phyloP scores from a whole-genome alignment of 1,140 invertebrate genomes.

The Pseudomyrmex sp. region DNA sequence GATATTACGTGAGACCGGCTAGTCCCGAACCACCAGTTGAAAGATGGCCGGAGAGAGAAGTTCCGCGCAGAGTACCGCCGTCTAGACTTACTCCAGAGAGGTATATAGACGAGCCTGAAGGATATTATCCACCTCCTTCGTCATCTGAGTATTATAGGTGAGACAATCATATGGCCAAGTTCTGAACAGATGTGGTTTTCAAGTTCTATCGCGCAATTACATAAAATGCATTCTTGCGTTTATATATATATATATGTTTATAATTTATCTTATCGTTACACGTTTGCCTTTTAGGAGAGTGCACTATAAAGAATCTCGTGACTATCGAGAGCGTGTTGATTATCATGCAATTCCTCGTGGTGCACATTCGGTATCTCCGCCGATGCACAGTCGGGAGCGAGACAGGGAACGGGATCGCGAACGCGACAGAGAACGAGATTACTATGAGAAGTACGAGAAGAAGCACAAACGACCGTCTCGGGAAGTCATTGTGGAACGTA shows the following conservation, averaged over 20 bases:
- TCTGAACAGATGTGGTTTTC: not conserved
- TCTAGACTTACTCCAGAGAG: conserved; percentile 81
- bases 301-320: conserved; percentile 79
- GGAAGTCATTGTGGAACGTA: conserved; percentile 92
- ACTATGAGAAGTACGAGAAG: conserved; percentile 85
- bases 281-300: conserved; percentile 73
- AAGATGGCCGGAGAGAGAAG: conserved; percentile 80
- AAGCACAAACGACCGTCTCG: conserved; percentile 88
- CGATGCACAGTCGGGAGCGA: conserved; percentile 79
- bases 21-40: conserved; percentile 84
- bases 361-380: conserved; percentile 79
- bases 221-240: too few relatives aligned
- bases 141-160: conserved; percentile 83
- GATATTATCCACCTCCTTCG: conserved; percentile 78
- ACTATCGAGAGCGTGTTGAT: conserved; percentile 82
- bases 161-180: conserved; percentile 3
- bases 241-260: too few relatives aligned
- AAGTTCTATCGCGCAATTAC: too few relatives aligned
- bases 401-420: conserved; percentile 82
- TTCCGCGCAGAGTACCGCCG: conserved; percentile 74
- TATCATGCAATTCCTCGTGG: conserved; percentile 80
- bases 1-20: conserved; percentile 89
- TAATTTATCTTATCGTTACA: too few relatives aligned
- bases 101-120: conserved; percentile 81
- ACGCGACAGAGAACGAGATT: conserved; percentile 81